Conservation (phyloP, 2,888 invertebrate species). For the Gastracanthus pulcherrimus region DNA sequence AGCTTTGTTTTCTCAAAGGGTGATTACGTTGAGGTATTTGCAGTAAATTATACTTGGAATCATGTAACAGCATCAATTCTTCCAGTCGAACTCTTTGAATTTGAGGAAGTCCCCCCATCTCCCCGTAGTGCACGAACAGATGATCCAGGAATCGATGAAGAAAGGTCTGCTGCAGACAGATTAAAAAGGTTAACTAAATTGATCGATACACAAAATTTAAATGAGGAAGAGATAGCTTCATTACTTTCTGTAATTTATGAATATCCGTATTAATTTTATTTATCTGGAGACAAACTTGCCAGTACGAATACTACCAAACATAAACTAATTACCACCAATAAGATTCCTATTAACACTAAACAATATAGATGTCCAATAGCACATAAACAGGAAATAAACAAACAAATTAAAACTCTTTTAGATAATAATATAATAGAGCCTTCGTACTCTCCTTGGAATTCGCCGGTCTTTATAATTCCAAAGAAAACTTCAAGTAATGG, state of each 20-base stretch:
- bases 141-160: background rate
- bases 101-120: background rate
- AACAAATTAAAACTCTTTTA: background rate
- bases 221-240: background rate
- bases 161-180: background rate
- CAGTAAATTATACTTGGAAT: background rate
- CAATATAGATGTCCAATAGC: background rate
- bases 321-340: background rate
- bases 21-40: background rate
- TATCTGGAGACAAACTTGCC: slow-evolving; percentile 2
- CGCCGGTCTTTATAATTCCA: slow-evolving; percentile 57
- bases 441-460: slow-evolving; percentile 57
- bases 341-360: background rate
- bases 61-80: background rate
- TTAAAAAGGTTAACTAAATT: background rate
- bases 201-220: background rate
- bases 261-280: background rate
- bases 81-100: background rate
- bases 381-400: background rate
- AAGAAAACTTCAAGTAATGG: slow-evolving; percentile 46
- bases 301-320: background rate
- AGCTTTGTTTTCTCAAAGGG: background rate
- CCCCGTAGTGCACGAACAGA: background rate
- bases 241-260: background rate
- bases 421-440: slow-evolving; percentile 14